Percentiles rank a stretch among this genome's conserved stretches.
phyloP scores from a whole-genome alignment of 2,888 invertebrate species.

The Cerastoderma edule region DNA sequence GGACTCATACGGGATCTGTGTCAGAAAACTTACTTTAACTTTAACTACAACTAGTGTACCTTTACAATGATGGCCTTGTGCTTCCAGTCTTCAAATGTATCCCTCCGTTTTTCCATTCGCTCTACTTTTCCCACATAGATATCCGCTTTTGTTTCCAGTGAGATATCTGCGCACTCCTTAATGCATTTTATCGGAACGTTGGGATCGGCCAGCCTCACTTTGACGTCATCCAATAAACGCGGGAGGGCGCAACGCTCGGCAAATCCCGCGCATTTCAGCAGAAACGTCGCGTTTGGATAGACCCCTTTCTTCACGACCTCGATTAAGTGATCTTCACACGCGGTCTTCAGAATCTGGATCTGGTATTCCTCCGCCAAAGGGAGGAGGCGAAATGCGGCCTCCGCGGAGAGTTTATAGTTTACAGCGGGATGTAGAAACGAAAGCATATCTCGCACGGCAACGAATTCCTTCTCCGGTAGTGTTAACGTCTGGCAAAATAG shows the following conservation, averaged over 20 bases:
- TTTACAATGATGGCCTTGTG: constrained; percentile 48
- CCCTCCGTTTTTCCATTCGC: constrained; percentile 53
- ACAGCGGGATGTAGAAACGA: constrained; percentile 62
- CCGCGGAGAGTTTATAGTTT: constrained; percentile 46
- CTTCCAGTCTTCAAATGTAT: constrained; percentile 44
- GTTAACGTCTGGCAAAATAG: constrained; percentile 36
- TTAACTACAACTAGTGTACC: constrained; percentile 14
- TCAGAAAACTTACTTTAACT: too few species aligned
- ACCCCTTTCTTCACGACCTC: constrained; percentile 31
- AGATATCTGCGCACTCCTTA: constrained; percentile 40
- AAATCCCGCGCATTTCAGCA: constrained; percentile 49
- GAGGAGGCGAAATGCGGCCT: constrained; percentile 54
- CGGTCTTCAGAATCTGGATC: constrained; percentile 56
- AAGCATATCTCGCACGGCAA: constrained; percentile 57
- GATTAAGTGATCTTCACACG: constrained; percentile 61
- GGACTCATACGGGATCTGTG: too few species aligned
- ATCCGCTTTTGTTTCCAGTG: constrained; percentile 50
- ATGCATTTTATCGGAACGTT: constrained; percentile 38
- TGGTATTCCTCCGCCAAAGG: constrained; percentile 67
- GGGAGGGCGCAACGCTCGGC: constrained; percentile 52
- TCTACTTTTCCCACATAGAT: constrained; percentile 56
- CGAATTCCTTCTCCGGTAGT: constrained; percentile 58
- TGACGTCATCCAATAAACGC: constrained; percentile 33
- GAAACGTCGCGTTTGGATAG: constrained; percentile 46
- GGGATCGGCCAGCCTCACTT: constrained; percentile 30